Percentiles rank a stretch among this genome's conserved stretches.
These are phyloP conservation scores for Clupea harengus DNA, from an alignment of 2,113 vertebrate genomes.

Conservation along the genomic window DNA sequence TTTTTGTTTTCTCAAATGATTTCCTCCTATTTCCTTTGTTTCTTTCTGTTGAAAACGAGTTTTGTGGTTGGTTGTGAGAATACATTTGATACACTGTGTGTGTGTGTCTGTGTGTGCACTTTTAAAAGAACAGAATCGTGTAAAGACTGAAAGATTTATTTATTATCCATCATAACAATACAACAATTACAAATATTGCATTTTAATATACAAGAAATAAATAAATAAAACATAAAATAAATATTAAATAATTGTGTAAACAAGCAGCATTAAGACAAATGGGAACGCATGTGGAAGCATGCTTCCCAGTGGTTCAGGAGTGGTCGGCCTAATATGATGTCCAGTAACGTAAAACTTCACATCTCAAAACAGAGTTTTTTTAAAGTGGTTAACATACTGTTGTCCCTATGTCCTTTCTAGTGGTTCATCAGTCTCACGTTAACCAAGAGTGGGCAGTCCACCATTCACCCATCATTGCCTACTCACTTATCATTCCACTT, in stretches of 20 bases:
- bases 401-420: neutral
- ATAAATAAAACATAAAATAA: slow-evolving; percentile 48
- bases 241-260: slow-evolving; percentile 51
- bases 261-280: slow-evolving; percentile 25
- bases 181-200: slow-evolving; percentile 20
- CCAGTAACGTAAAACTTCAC: neutral
- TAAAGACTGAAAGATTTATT: neutral
- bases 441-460: neutral
- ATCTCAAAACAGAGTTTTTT: neutral
- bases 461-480: neutral
- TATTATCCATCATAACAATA: slow-evolving; percentile 12
- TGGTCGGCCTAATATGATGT: slow-evolving; percentile 11
- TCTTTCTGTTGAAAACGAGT: too few relatives aligned
- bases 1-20: too few relatives aligned
- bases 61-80: too few relatives aligned
- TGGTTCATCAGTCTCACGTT: neutral
- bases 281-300: slow-evolving; percentile 14
- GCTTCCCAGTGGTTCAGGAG: neutral
- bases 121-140: neutral
- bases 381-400: slow-evolving; percentile 6
- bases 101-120: neutral
- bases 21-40: too few relatives aligned
- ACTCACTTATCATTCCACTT: neutral
- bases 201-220: slow-evolving; percentile 50
- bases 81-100: neutral